These are phyloP conservation scores for Aphidoletes aphidimyza DNA, from an alignment of 2,888 invertebrate species.

Conservation along the genomic window DNA sequence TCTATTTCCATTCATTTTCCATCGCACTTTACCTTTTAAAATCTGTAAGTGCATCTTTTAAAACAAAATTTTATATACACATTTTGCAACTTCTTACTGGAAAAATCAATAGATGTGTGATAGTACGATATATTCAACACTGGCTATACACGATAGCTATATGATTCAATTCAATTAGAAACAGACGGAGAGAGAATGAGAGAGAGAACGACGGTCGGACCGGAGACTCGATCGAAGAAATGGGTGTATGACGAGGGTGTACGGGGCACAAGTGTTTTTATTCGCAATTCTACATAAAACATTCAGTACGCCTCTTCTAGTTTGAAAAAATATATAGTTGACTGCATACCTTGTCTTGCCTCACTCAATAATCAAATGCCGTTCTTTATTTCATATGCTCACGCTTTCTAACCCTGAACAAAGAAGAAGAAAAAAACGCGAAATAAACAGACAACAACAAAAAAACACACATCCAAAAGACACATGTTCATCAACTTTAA, in stretches of 20 bases:
- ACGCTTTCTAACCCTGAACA: conserved; percentile 31
- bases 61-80: no score
- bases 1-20: no score
- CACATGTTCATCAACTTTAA: no score
- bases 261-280: conserved; percentile 16
- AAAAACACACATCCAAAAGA: no score
- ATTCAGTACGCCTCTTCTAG: conserved; percentile 33
- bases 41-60: no score
- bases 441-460: no score
- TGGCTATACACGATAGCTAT: no score
- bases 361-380: conserved; percentile 6
- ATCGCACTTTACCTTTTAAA: no score
- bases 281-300: conserved; percentile 34
- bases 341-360: neutral
- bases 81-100: no score
- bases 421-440: neutral
- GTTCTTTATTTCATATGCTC: conserved; percentile 1
- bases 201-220: neutral
- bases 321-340: no score
- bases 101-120: neutral
- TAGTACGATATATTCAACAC: neutral
- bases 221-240: neutral
- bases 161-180: neutral
- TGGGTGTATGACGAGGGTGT: neutral
- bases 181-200: no score